Evolutionary conservation across 2,888 invertebrate species (phyloP).

Genomic region (Hydraecia micacea): DNA sequence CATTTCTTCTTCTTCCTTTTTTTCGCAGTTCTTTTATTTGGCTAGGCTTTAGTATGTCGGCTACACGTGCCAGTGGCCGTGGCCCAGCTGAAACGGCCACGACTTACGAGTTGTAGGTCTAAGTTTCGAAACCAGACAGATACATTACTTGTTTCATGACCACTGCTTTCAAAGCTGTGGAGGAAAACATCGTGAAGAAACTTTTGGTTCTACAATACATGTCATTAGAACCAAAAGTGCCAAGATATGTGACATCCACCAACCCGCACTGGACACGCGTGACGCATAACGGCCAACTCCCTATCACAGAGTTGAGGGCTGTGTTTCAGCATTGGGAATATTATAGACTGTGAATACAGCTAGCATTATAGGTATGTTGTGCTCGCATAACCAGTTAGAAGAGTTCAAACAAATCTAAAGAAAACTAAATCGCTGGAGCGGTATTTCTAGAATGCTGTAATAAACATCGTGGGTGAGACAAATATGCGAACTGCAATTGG

Average conservation of each 20-base stretch:
- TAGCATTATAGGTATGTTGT: not conserved
- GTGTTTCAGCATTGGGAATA: not conserved
- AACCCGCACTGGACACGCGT: not conserved
- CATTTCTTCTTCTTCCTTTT: not conserved
- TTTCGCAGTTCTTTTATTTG: not conserved
- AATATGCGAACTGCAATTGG: constrained; percentile 65
- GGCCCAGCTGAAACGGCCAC: no score
- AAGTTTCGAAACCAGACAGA: not conserved
- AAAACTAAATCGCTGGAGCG: not conserved
- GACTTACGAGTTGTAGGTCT: no score
- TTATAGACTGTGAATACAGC: not conserved
- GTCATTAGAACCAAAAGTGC: not conserved
- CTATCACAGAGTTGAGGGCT: not conserved
- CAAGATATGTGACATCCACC: not conserved
- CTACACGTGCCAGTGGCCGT: no score
- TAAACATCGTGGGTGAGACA: constrained; percentile 53
- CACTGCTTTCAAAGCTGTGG: not conserved
- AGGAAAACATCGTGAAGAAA: not conserved
- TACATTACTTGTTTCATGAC: not conserved
- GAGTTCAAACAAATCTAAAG: not conserved
- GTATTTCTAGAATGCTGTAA: constrained; percentile 25
- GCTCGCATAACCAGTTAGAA: not conserved
- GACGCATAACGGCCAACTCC: no score
- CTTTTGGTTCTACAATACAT: not conserved
- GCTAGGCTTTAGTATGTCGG: not conserved